Percentiles rank a stretch among this genome's conserved stretches.
These are phyloP conservation scores for Euglossa dilemma DNA, from an alignment of 1,140 invertebrate species.

Conservation along the genomic window DNA sequence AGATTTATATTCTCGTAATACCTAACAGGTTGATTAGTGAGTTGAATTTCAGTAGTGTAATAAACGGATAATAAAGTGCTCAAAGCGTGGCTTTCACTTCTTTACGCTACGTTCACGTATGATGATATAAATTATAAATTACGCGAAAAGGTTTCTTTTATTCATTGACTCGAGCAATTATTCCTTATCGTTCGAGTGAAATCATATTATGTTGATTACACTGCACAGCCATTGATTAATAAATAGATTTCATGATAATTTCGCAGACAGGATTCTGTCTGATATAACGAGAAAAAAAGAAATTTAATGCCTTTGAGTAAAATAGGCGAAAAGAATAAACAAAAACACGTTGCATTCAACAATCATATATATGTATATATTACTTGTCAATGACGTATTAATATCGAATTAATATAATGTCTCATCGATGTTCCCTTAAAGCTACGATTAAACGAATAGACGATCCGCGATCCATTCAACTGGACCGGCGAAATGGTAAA, in stretches of 20 bases:
- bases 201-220: constrained; percentile 16
- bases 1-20: constrained; percentile 19
- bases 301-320: neutral
- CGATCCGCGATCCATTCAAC: constrained; percentile 24
- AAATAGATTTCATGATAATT: constrained; percentile 25
- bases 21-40: neutral
- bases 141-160: neutral
- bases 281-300: neutral
- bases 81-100: neutral
- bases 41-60: constrained; percentile 5
- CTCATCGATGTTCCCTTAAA: neutral
- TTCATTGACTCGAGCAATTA: too few species aligned
- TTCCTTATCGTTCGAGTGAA: neutral
- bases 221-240: constrained; percentile 44
- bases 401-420: constrained; percentile 14
- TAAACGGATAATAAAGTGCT: constrained; percentile 19
- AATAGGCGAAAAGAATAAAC: constrained; percentile 3
- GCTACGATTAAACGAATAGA: constrained; percentile 4
- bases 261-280: neutral
- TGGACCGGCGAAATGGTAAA: constrained; percentile 1
- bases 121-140: constrained; percentile 31
- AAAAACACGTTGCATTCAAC: constrained; percentile 5
- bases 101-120: neutral
- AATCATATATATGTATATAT: constrained; percentile 7
- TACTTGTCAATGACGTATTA: neutral